Percentiles rank a stretch among this genome's conserved stretches.
These are phyloP conservation scores for Copidosoma aretas DNA, from an alignment of 2,888 invertebrate species.

Conservation along the genomic window DNA sequence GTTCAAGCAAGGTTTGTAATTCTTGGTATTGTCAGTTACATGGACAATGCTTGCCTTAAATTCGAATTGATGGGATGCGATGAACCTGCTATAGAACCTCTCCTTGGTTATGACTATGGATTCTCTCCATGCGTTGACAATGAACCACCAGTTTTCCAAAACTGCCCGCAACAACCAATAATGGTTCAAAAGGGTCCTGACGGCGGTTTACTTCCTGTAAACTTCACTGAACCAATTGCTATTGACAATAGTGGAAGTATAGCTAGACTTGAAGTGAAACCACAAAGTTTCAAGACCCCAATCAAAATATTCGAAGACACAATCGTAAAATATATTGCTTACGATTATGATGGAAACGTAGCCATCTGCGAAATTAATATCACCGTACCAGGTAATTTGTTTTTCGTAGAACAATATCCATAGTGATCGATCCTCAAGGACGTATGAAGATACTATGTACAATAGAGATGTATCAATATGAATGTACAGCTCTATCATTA, in stretches of 20 bases:
- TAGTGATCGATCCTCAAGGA: too few relatives aligned
- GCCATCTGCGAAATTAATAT: constrained; percentile 97
- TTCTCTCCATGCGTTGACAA: constrained; percentile 95
- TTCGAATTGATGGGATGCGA: constrained; percentile 97
- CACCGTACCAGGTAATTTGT: constrained; percentile 75
- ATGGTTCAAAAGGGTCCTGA: constrained; percentile 86
- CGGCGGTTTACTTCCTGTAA: constrained; percentile 88
- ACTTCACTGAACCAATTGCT: constrained; percentile 92
- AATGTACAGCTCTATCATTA: too few relatives aligned
- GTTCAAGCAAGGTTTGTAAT: constrained; percentile 94
- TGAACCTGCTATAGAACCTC: constrained; percentile 79
- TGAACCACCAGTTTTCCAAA: constrained; percentile 95
- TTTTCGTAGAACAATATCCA: constrained; percentile 54
- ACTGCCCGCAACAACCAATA: constrained; percentile 93
- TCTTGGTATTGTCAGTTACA: constrained; percentile 93
- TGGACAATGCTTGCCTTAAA: constrained; percentile 95
- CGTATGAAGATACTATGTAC: too few relatives aligned
- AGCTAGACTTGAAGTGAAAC: constrained; percentile 90
- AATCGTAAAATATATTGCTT: constrained; percentile 93
- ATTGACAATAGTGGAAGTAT: constrained; percentile 96
- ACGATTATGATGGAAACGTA: constrained; percentile 96
- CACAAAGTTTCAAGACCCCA: constrained; percentile 88
- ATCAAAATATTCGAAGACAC: constrained; percentile 88
- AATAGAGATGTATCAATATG: too few relatives aligned
- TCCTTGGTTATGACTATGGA: constrained; percentile 91